phyloP scores from a whole-genome alignment of 1,140 invertebrate genomes.

The Pectinophora gossypiella region DNA sequence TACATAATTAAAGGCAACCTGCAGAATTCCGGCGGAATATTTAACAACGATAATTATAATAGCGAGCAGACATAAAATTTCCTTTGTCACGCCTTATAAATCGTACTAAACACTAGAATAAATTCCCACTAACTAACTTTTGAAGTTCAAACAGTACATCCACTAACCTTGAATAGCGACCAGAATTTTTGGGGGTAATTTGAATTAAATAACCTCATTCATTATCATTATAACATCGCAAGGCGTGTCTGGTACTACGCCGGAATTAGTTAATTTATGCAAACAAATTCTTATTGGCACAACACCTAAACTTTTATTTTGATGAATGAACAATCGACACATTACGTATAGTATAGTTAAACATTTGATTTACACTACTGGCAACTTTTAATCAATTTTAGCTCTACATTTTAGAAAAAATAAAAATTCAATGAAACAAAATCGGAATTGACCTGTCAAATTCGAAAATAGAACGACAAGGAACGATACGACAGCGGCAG shows the following conservation, averaged over 20 bases:
- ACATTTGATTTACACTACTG: background rate
- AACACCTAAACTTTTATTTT: background rate
- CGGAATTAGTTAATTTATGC: conserved; percentile 16
- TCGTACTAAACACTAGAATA: conserved; percentile 31
- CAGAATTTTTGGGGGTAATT: conserved; percentile 2
- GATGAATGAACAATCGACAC: conserved; percentile 13
- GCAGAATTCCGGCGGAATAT: too few species aligned
- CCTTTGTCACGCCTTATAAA: conserved; percentile 50
- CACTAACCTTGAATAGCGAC: conserved; percentile 17
- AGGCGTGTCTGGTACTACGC: conserved; percentile 9
- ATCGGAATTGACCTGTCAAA: conserved; percentile 6
- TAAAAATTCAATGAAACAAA: background rate
- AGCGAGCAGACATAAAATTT: too few species aligned
- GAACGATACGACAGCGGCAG: conserved; percentile 6
- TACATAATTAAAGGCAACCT: too few species aligned
- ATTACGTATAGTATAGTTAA: background rate
- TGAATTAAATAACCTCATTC: conserved; percentile 10
- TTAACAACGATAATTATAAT: too few species aligned
- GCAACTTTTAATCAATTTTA: background rate
- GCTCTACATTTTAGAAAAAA: background rate
- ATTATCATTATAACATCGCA: conserved; percentile 12
- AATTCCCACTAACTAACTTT: conserved; percentile 21
- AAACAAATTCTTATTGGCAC: conserved; percentile 7
- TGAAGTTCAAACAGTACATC: conserved; percentile 15
- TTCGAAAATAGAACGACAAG: conserved; percentile 18